These are phyloP conservation scores for Lindbergichthys nudifrons DNA, from an alignment of 2,797 vertebrate genomes.

Conservation along the genomic window DNA sequence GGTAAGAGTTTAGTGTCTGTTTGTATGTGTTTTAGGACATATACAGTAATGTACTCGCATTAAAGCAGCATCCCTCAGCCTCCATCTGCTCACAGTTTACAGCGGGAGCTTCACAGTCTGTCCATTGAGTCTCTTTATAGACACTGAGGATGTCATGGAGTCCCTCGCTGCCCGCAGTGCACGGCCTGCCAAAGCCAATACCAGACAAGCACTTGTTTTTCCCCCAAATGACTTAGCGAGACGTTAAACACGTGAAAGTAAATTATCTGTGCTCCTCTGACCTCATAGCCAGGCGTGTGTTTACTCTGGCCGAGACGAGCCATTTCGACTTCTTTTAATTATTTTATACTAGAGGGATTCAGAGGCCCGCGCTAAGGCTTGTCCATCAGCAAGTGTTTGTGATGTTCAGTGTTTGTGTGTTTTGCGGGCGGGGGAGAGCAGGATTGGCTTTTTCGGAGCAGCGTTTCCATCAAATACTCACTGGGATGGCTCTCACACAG, in stretches of 20 bases:
- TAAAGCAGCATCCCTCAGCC: conserved; percentile 21
- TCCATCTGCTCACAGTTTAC: conserved; percentile 24
- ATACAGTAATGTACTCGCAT: neutral
- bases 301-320: conserved; percentile 85
- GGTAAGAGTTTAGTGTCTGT: conserved; percentile 6
- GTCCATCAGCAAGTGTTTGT: conserved; percentile 68
- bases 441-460: conserved; percentile 42
- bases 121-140: conserved; percentile 63
- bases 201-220: conserved; percentile 83
- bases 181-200: conserved; percentile 89
- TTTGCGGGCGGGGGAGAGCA: conserved; percentile 53
- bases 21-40: neutral
- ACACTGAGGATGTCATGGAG: conserved; percentile 74
- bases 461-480: conserved; percentile 53
- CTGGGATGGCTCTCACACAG: conserved; percentile 56
- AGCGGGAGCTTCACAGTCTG: conserved; percentile 60
- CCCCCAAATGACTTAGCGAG: conserved; percentile 82
- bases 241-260: conserved; percentile 90
- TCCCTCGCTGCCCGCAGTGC: conserved; percentile 70
- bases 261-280: conserved; percentile 92
- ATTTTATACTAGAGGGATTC: conserved; percentile 64
- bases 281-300: conserved; percentile 87
- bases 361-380: conserved; percentile 40
- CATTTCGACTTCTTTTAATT: conserved; percentile 76
- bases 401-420: conserved; percentile 69